Conservation (phyloP, 2,113 vertebrate genomes). For the Nesoenas mayeri region DNA sequence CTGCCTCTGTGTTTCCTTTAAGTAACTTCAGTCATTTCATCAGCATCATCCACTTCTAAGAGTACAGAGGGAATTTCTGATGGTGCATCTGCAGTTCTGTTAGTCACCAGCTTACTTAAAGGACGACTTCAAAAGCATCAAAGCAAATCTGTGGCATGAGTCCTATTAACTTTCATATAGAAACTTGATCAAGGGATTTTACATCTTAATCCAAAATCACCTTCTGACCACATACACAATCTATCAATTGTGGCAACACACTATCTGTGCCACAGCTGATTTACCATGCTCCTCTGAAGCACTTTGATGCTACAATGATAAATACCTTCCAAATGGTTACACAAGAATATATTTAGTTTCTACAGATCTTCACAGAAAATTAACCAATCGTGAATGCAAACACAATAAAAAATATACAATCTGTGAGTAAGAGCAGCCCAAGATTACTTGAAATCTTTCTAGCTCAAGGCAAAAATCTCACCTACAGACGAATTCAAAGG, state of each 20-base stretch:
- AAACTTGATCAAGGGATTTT: constrained; percentile 5
- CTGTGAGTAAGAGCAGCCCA: neutral
- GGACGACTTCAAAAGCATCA: constrained; percentile 34
- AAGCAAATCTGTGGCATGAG: neutral
- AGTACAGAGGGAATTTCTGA: constrained; percentile 31
- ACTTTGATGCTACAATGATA: neutral
- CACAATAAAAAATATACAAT: neutral
- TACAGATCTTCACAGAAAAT: neutral
- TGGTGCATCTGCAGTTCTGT: neutral
- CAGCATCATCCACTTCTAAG: neutral
- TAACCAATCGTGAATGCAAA: neutral
- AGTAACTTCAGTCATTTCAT: neutral
- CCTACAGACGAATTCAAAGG: neutral
- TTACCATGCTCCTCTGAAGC: neutral
- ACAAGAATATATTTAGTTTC: neutral
- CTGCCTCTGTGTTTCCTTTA: neutral
- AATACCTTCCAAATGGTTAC: neutral
- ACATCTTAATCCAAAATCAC: neutral
- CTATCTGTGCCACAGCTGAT: neutral
- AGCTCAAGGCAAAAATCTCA: constrained; percentile 22
- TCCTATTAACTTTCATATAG: neutral
- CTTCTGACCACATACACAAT: neutral
- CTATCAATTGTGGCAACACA: neutral
- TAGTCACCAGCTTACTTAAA: constrained; percentile 3
- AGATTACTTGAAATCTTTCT: neutral